Evolutionary conservation across 1,140 invertebrate genomes (phyloP).

Genomic region (Penaeus indicus): DNA sequence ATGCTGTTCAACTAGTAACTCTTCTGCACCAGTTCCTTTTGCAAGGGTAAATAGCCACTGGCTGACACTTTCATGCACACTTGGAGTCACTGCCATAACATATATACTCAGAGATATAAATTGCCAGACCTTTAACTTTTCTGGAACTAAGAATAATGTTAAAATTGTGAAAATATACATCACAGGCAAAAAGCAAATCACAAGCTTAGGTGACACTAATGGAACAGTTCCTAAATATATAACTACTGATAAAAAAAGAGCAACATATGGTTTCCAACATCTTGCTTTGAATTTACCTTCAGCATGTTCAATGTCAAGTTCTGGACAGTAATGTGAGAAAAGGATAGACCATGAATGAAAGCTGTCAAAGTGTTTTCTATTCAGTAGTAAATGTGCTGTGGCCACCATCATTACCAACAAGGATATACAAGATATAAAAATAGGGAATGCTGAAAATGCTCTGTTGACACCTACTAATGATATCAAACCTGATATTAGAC

Average conservation of each 20-base stretch:
- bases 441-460: constrained; percentile 26
- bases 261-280: constrained; percentile 49
- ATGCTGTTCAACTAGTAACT: not conserved
- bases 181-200: constrained; percentile 43
- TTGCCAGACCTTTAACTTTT: constrained; percentile 27
- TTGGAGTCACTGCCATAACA: constrained; percentile 32
- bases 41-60: not conserved
- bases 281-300: constrained; percentile 47
- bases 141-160: constrained; percentile 37
- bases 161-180: constrained; percentile 17
- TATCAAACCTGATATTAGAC: constrained; percentile 27
- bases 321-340: constrained; percentile 55
- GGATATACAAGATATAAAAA: constrained; percentile 19
- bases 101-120: constrained; percentile 47
- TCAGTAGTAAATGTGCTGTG: constrained; percentile 40
- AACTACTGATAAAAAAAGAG: constrained; percentile 19
- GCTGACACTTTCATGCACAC: not conserved
- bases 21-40: not conserved
- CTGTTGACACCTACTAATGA: constrained; percentile 10
- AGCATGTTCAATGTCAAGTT: constrained; percentile 30
- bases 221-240: constrained; percentile 48
- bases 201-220: constrained; percentile 33
- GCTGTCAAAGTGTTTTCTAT: constrained; percentile 36
- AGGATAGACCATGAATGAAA: constrained; percentile 53
- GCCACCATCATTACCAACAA: constrained; percentile 53